Percentiles rank a stretch among this genome's conserved stretches.
These are phyloP conservation scores for Torymus aiolomorphi DNA, from an alignment of 2,888 invertebrate genomes.

Conservation along the genomic window DNA sequence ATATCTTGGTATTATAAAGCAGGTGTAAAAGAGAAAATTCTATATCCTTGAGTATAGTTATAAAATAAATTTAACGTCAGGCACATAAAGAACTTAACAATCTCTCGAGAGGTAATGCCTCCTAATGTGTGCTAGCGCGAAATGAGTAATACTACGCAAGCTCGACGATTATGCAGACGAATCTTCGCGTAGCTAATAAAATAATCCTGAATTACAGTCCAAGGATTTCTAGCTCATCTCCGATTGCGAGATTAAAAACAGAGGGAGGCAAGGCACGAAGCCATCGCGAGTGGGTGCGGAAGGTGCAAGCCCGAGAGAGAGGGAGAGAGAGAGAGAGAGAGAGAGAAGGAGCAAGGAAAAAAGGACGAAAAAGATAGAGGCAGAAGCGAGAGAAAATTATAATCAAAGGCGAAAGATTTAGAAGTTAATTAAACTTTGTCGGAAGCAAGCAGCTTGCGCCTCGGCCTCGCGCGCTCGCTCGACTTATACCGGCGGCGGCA, in stretches of 20 bases:
- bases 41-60: background rate
- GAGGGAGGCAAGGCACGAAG: background rate
- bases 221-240: slow-evolving; percentile 1
- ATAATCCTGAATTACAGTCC: slow-evolving; percentile 19
- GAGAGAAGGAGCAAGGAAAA: too few species aligned
- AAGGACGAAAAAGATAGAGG: background rate
- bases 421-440: slow-evolving; percentile 60
- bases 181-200: slow-evolving; percentile 12
- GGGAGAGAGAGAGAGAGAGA: too few species aligned
- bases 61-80: too few species aligned
- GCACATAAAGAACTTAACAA: too few species aligned
- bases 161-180: background rate
- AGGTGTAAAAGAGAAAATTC: background rate
- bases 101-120: too few species aligned
- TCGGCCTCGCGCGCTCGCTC: background rate
- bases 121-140: too few species aligned
- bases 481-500: slow-evolving; percentile 32
- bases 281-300: background rate
- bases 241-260: slow-evolving; percentile 29
- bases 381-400: slow-evolving; percentile 55
- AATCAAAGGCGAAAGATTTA: slow-evolving; percentile 60
- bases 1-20: background rate
- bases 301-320: background rate
- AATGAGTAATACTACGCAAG: too few species aligned
- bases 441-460: slow-evolving; percentile 53